These are phyloP conservation scores for Campylomormyrus numenius DNA, from an alignment of 2,113 vertebrate species.

Conservation along the genomic window DNA sequence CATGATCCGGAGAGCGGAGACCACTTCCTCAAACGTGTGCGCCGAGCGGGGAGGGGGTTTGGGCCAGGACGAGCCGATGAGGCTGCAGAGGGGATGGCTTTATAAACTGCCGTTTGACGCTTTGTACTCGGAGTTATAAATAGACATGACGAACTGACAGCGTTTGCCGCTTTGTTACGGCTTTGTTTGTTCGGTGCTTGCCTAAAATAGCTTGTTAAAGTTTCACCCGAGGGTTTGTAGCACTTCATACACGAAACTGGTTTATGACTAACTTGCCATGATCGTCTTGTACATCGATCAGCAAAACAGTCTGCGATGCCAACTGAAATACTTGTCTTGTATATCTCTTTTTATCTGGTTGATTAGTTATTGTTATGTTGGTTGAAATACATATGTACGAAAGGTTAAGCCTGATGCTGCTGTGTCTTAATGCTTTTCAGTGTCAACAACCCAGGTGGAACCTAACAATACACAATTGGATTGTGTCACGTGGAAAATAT, in stretches of 20 bases:
- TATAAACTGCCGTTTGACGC: background rate
- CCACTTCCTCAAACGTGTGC: slow-evolving; percentile 38
- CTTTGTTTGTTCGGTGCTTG: background rate
- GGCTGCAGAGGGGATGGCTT: background rate
- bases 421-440: background rate
- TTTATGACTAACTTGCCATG: background rate
- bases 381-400: background rate
- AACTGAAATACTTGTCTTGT: background rate
- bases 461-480: background rate
- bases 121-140: background rate
- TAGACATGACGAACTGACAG: background rate
- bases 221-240: background rate
- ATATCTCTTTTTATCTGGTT: background rate
- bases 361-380: background rate
- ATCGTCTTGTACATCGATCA: background rate
- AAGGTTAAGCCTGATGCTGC: background rate
- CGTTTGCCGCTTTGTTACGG: background rate
- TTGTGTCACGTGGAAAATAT: background rate
- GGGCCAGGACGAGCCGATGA: slow-evolving; percentile 13
- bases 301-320: background rate
- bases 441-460: background rate
- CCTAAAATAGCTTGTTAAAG: background rate
- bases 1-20: slow-evolving; percentile 41
- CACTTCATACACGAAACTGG: background rate
- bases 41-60: slow-evolving; percentile 32